A percentile compares a stretch with the other conserved stretches of the same genome.
phyloP scores from a whole-genome alignment of 2,888 invertebrate genomes.

The Tromatobia lineatoria region DNA sequence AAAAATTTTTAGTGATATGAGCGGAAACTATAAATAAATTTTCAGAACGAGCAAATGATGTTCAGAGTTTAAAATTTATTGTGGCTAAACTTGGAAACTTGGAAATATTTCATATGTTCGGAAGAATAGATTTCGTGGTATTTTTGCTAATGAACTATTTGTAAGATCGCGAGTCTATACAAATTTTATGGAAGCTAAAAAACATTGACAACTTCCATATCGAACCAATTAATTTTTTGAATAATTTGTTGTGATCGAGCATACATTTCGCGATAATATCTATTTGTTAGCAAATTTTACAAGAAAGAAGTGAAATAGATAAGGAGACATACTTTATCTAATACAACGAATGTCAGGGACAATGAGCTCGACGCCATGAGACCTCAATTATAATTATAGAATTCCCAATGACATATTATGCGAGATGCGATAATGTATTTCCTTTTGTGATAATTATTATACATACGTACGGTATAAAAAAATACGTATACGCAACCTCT shows the following conservation, averaged over 20 bases:
- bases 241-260: not conserved
- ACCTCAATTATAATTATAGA: conserved; percentile 40
- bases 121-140: too few relatives aligned
- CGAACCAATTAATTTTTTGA: too few relatives aligned
- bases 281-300: not conserved
- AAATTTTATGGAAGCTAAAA: too few relatives aligned
- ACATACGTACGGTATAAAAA: not conserved
- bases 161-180: too few relatives aligned
- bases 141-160: too few relatives aligned
- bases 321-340: conserved; percentile 11
- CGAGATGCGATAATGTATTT: conserved; percentile 71
- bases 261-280: not conserved
- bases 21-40: too few relatives aligned
- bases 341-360: conserved; percentile 76
- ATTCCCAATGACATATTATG: conserved; percentile 20
- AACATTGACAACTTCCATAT: too few relatives aligned
- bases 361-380: conserved; percentile 38
- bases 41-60: too few relatives aligned
- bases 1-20: too few relatives aligned
- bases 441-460: conserved; percentile 64
- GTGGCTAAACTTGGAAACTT: too few relatives aligned
- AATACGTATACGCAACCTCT: not conserved
- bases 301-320: conserved; percentile 2
- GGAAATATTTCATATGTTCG: too few relatives aligned
- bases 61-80: too few relatives aligned